These are phyloP conservation scores for Drosophila suboccidentalis DNA, from an alignment of 2,888 invertebrate genomes.

Conservation along the genomic window DNA sequence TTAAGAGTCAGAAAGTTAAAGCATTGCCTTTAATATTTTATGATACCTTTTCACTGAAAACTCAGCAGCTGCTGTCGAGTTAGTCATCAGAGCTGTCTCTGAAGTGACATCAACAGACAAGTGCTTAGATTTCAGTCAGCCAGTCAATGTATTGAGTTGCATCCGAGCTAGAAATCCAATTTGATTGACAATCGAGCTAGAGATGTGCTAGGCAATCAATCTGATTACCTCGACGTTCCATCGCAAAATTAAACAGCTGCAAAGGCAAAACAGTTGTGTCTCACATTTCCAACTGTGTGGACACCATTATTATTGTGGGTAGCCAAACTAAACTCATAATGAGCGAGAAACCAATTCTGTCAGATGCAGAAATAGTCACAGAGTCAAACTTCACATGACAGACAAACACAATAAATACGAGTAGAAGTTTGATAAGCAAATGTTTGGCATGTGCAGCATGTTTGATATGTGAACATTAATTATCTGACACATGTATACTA, in stretches of 20 bases:
- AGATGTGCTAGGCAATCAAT: conserved; percentile 19
- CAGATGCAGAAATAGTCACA: conserved; percentile 9
- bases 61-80: conserved; percentile 2
- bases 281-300: conserved; percentile 57
- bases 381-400: conserved; percentile 11
- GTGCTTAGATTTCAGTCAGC: conserved; percentile 27
- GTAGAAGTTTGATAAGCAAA: conserved; percentile 25
- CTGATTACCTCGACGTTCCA: conserved; percentile 25
- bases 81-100: conserved; percentile 22
- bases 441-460: conserved; percentile 17
- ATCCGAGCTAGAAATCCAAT: conserved; percentile 1
- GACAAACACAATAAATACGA: conserved; percentile 12
- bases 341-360: conserved; percentile 34
- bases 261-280: conserved; percentile 32
- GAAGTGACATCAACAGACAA: conserved; percentile 34
- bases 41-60: conserved; percentile 15
- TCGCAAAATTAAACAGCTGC: conserved; percentile 40
- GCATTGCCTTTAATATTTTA: conserved; percentile 23
- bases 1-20: conserved; percentile 27
- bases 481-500: no score
- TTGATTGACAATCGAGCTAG: conserved; percentile 43
- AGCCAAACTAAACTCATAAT: conserved; percentile 42
- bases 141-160: conserved; percentile 22
- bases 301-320: not conserved
- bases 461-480: conserved; percentile 48